Base-by-base conservation (phyloP, 2,113 vertebrate species). In the Neodontobutis hainanensis region DNA sequence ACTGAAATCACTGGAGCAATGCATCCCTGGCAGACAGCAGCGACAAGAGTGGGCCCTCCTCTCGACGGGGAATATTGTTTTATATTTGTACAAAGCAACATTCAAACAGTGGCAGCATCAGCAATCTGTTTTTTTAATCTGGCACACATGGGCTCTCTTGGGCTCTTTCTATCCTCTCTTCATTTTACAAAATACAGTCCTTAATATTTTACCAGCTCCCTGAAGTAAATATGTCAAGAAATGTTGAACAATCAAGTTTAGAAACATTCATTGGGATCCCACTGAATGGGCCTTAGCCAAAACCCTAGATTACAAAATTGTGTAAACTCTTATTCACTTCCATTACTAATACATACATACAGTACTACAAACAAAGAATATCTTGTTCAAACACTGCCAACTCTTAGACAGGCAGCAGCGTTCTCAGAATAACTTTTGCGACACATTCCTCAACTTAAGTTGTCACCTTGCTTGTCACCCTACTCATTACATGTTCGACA, bases 1-100 rank as follows among this genome's bases (percentile, higher is more conserved):
- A 55, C 68, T 70, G 68, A 70, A 77, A 65, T 70, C 36, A 7
- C 14, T 36, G 36, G 58, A 78, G 77, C 44, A 8, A 9, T 52
- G 61, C 51, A 19, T 62, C 59, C 75, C 67, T 62, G 51, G 52
- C 65, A 11, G 65, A 79, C 53, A 4, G 49, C 9, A 5, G 63
- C 68, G 76, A 71, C 16, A 46, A 38, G 65, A 60, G 50, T 70
- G 49, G 50, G 38, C 60, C 32, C 47, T 58, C 40, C 43, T 66
- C 68, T 49, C 70, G 55, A 35, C 15, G 32, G 48, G 52, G 57
- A 43, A 4, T 35, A 64, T 5, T n/a, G 32, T 58, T 75, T 63
- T 14, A 38, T 53, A 61, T 61, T 45, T 36, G 8, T 52, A 53
- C 10, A 34, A 32, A 53, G 32, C 32, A 35, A 53, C 11, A 36